Conservation (phyloP, 2,888 invertebrate genomes). For the Plagodis dolabraria region DNA sequence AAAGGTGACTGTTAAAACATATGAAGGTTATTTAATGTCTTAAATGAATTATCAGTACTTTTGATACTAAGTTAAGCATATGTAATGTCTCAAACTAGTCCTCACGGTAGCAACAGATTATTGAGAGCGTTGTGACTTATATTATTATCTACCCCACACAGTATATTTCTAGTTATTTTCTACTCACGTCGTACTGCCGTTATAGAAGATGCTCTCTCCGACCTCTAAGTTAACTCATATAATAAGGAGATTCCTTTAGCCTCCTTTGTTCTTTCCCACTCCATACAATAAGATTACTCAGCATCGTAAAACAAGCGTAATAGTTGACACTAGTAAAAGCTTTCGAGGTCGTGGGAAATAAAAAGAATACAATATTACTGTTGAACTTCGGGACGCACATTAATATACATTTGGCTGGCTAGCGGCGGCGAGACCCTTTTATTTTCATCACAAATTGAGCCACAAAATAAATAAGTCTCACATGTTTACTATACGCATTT, state of each 20-base stretch:
- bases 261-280: conserved; percentile 49
- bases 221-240: conserved; percentile 44
- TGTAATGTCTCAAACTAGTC: not conserved
- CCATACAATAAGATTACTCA: conserved; percentile 62
- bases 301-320: conserved; percentile 69
- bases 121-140: conserved; percentile 32
- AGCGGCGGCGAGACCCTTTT: conserved; percentile 52
- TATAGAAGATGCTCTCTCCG: conserved; percentile 43
- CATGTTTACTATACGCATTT: conserved; percentile 31
- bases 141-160: conserved; percentile 42
- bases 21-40: too few species aligned
- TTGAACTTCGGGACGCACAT: conserved; percentile 72
- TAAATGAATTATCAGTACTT: too few species aligned
- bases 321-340: conserved; percentile 78
- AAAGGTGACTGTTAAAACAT: too few species aligned
- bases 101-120: conserved; percentile 18
- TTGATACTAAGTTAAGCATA: too few species aligned
- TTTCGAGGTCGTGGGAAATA: conserved; percentile 66
- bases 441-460: conserved; percentile 73
- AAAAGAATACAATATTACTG: conserved; percentile 80
- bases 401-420: conserved; percentile 78
- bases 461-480: conserved; percentile 69
- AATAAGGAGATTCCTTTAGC: conserved; percentile 45
- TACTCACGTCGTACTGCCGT: conserved; percentile 46
- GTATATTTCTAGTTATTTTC: conserved; percentile 35